Base-by-base conservation (phyloP, 1,140 invertebrate genomes). In the Drosophila sp. region DNA sequence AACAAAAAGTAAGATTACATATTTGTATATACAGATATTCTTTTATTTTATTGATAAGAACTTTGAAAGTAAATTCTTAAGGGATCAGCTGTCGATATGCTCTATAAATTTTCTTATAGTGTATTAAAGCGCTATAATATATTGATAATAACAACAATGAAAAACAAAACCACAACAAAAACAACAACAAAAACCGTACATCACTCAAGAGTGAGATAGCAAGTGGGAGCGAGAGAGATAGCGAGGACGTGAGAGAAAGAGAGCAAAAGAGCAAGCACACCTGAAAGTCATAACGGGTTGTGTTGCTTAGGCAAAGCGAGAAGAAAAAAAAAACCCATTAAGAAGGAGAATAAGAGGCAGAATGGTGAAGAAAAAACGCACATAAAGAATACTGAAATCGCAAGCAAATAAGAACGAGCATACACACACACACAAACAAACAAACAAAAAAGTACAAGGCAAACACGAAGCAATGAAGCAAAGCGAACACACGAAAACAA, bases 361-460 rank as follows among this genome's bases (percentile, higher is more conserved):
- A 25, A 50, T 50, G 44, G 17, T 50, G 8, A 3, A 25, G 40
- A 75, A 75, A 47, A 57, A 70, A 70, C 41, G 55, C 61, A 82
- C 50, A 35, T 66, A 66, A 70, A 69, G 50, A 72, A 81, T 76
- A 82, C 44, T 63, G 57, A 82, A 85, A 72, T 79, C 79, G 80
- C 79, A 75, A 72, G 74, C 78, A 82, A 86, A 85, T 76, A 86
- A 86, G 75, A 79, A 82, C 66, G 74, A 61, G 70, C 60, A 71
- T 74, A 60, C 40, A 70, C 69, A 73, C 50, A 65, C 65, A 80
- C 54, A 32, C 64, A 47, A 66, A 40, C 63, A 33, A n/a, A 56
- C 7, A 47, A 38, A 60, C 58, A 47, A 50, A 61, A 76, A 76
- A 30, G 23, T 55, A 56, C 23, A 66, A 66, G 33, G 50, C 35